Evolutionary conservation across 1,140 invertebrate species (phyloP).

Genomic region (Penaeus indicus): DNA sequence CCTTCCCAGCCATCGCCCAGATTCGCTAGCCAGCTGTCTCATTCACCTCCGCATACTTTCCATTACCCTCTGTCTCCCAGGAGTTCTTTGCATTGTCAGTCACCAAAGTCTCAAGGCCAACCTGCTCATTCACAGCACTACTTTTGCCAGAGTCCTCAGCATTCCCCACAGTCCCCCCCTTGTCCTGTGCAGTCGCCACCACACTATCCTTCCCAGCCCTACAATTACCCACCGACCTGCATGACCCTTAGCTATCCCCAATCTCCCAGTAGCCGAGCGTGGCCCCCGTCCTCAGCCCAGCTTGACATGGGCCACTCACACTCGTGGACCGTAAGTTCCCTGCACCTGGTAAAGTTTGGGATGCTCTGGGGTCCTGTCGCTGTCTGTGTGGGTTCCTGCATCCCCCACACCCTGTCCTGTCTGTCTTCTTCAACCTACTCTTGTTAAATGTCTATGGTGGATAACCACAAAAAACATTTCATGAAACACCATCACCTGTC

Average conservation of each 20-base stretch:
- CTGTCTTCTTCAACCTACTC: background rate
- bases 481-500: too few relatives aligned
- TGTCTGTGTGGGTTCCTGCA: conserved; percentile 54
- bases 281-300: conserved; percentile 54
- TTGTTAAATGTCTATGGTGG: too few relatives aligned
- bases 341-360: conserved; percentile 52
- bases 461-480: too few relatives aligned
- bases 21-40: conserved; percentile 9
- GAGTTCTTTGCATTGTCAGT: conserved; percentile 23
- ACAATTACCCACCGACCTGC: conserved; percentile 46
- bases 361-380: conserved; percentile 50
- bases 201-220: conserved; percentile 19
- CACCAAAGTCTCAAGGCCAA: conserved; percentile 12
- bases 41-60: conserved; percentile 4
- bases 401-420: conserved; percentile 57
- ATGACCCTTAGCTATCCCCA: conserved; percentile 51
- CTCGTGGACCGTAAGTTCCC: conserved; percentile 62
- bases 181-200: conserved; percentile 7
- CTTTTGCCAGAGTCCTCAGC: conserved; percentile 12
- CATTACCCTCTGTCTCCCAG: conserved; percentile 44
- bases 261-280: conserved; percentile 45
- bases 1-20: conserved; percentile 42
- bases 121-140: conserved; percentile 26
- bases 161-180: conserved; percentile 10
- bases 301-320: conserved; percentile 50